phyloP scores from a whole-genome alignment of 2,797 vertebrate genomes.

The Erpetoichthys calabaricus region DNA sequence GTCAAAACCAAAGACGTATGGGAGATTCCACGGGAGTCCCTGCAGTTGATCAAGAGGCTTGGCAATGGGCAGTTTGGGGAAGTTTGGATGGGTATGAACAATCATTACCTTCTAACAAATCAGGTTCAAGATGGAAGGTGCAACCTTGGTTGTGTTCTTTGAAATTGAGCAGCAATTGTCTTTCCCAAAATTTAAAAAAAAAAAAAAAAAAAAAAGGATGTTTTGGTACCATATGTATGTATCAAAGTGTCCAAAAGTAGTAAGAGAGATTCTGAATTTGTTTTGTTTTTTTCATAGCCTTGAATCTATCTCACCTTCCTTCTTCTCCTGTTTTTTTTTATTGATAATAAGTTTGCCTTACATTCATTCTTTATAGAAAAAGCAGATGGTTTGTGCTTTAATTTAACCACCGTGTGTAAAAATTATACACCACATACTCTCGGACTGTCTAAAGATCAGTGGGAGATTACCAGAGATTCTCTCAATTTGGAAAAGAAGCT shows the following conservation, averaged over 20 bases:
- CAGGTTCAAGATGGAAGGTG: slow-evolving; percentile 51
- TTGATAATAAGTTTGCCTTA: slow-evolving; percentile 70
- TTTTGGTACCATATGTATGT: slow-evolving; percentile 11
- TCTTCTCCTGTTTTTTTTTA: slow-evolving; percentile 53
- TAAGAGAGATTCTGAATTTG: neutral
- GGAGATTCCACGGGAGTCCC: slow-evolving; percentile 91
- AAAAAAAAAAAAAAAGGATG: slow-evolving; percentile 23
- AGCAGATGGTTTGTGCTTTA: slow-evolving; percentile 97
- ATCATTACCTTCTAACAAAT: slow-evolving; percentile 35
- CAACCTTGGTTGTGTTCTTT: slow-evolving; percentile 13
- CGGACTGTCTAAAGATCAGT: slow-evolving; percentile 95
- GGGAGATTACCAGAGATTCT: slow-evolving; percentile 80
- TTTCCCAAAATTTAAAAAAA: slow-evolving; percentile 19
- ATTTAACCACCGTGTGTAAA: slow-evolving; percentile 84
- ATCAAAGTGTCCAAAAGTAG: slow-evolving; percentile 10
- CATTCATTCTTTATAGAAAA: slow-evolving; percentile 76
- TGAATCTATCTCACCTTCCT: slow-evolving; percentile 47
- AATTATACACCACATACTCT: slow-evolving; percentile 84
- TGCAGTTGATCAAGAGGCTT: slow-evolving; percentile 93
- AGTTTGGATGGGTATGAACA: slow-evolving; percentile 96
- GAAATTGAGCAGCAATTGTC: neutral
- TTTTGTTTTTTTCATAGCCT: slow-evolving; percentile 1
- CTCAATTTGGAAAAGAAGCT: slow-evolving; percentile 83
- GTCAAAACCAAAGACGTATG: slow-evolving; percentile 99
- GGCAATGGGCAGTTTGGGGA: slow-evolving; percentile 98